Evolutionary conservation across 2,888 invertebrate species (phyloP), one percentile per base, ranked within the genome.

Genomic region (Orthosia gothica): DNA sequence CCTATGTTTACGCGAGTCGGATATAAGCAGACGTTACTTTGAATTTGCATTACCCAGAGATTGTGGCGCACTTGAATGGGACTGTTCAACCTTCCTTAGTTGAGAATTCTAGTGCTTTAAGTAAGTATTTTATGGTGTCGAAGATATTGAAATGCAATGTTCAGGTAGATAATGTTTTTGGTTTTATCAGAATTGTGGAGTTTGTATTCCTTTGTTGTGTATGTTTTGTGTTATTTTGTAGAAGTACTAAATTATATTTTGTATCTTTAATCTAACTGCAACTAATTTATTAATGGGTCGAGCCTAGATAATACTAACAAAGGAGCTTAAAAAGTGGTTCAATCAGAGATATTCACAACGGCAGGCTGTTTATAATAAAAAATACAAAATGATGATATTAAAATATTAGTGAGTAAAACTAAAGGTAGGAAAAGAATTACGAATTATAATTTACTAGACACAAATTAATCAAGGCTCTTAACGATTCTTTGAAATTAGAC

Each of bases 31-130:
- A 81, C 79, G 82, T 79, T 80, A 74, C 59, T 81, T 76, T 65
- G 84, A 81, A 87, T 87, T 87, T 86, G 81, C 84, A 87, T 87
- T 74, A 72, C 74, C 74, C 58, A 72, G 82, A 79, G 76, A 86
- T 86, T 81, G 82, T 72, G 75, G 66, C 63, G 73, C 80, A 81
- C 79, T 87, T 83, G 69, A 77, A 81, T 74, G 40, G 72, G 68
- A 86, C 79, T 84, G 76, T 79, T 75, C 79, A 61, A 71, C 77
- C 68, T 84, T 68, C 74, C 67, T 80, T 83, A 79, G 78, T 77
- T 76, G 79, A 32, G 70, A 74, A 78, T 71, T 65, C 75, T 69
- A 73, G 63, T 70, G 55, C 79, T 82, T 85, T 79, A 76, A 54
- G 69, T 80, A 75, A 84, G 75, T 66, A 85, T 69, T 81, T 79